A percentile compares a stretch with the other conserved stretches of the same genome.
phyloP scores from a whole-genome alignment of 2,113 vertebrate genomes.

The Corythoichthys intestinalis region DNA sequence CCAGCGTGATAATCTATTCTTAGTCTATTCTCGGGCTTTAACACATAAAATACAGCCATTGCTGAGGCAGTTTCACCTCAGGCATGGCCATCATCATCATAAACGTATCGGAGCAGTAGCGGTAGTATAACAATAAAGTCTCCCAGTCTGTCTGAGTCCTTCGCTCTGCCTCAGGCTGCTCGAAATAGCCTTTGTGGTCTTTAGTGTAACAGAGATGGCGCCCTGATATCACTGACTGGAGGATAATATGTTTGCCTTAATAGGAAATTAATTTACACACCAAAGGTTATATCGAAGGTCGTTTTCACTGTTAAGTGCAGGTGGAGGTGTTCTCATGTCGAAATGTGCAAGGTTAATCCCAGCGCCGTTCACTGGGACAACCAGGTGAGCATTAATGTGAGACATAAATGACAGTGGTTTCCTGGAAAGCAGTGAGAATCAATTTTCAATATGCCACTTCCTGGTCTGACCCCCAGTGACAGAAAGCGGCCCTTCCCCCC shows the following conservation, averaged over 20 bases:
- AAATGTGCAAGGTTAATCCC: conserved; percentile 47
- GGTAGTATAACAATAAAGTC: conserved; percentile 34
- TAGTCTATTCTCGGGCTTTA: conserved; percentile 1
- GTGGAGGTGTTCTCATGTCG: conserved; percentile 14
- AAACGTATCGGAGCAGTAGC: conserved; percentile 42
- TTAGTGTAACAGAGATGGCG: conserved; percentile 35
- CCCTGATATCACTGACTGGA: conserved; percentile 41
- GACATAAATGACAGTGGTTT: conserved; percentile 58
- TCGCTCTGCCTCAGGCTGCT: conserved; percentile 13
- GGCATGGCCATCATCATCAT: conserved; percentile 47
- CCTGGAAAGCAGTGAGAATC: conserved; percentile 64
- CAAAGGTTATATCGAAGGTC: conserved; percentile 35
- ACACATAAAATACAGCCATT: conserved; percentile 36
- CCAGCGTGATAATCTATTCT: background rate
- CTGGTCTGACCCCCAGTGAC: conserved; percentile 51
- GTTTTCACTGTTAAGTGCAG: conserved; percentile 32
- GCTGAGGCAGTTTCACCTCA: conserved; percentile 24
- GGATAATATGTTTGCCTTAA: conserved; percentile 40
- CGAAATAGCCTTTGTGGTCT: conserved; percentile 24
- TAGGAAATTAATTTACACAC: conserved; percentile 55
- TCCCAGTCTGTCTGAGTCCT: background rate
- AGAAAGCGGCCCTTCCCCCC: conserved; percentile 22
- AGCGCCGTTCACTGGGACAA: conserved; percentile 30
- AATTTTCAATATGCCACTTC: conserved; percentile 59
- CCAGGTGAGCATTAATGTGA: conserved; percentile 48